Evolutionary conservation across 92 coral and sea anemone species (phyloP), one percentile per base, ranked within the genome.

Genomic region (Umimayanthus chanpuru): DNA sequence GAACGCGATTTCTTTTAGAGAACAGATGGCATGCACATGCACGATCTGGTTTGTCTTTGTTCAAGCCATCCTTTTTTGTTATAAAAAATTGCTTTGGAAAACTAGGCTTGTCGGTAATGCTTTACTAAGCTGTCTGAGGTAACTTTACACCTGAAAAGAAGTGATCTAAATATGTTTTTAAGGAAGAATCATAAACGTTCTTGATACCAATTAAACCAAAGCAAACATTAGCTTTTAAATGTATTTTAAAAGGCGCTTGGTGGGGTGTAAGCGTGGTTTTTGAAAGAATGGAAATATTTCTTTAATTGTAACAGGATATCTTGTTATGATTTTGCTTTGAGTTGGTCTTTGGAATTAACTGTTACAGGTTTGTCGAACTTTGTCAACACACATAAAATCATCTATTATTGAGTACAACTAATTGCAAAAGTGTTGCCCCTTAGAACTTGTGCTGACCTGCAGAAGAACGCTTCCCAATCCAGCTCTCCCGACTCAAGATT

Each of bases 301-400:
- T 79, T 36, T 58, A 74, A n/a, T 11, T 85, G 93, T 91, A 91
- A 91, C 84, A 73, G 70, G 89, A 91, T 88, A 61, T 41, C 53
- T 6, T 88, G 89, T 88, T 88, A 85, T 91, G 71, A 81, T 91
- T 85, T 88, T 10, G 93, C 93, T 85, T 82, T 88, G 87, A 91
- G 93, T 88, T 91, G 93, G 93, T 91, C 93, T 81, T 30, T 70
- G n/a, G 79, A 23, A 61, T 81, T 87, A 91, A 91, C 44, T 72
- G 56, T 25, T 70, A 68, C 47, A 18, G 36, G 28, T 83, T 83
- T 68, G 40, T 29, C 18, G 9, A 49, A 83, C 66, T 83, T 83
- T 70, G 87, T 70, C 87, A 71, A 83, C 58, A 70, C 23, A 21
- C 44, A 44, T 68, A 44, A 83, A 70, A 49, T 15, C 61, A 2